These are phyloP conservation scores for Tylochromis polylepis DNA, from an alignment of 2,113 vertebrate genomes.

Conservation along the genomic window DNA sequence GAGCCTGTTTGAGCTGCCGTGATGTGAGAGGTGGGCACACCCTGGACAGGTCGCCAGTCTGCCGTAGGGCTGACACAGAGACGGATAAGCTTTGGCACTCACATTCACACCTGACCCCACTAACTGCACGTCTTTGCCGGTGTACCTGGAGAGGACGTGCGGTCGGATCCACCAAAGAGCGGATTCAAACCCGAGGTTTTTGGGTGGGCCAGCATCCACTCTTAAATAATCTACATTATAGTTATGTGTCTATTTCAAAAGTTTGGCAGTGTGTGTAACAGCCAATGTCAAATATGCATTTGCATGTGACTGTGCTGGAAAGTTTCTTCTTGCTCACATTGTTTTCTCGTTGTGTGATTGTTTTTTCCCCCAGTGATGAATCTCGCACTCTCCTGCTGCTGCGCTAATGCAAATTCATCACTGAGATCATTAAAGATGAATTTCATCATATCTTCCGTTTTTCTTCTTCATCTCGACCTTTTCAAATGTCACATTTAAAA, in stretches of 20 bases:
- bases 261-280: not conserved
- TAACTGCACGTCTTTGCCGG: not conserved
- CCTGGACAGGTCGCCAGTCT: not conserved
- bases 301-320: not conserved
- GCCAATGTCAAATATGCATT: not conserved
- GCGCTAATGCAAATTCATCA: not conserved
- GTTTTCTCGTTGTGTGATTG: not conserved
- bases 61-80: not conserved
- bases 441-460: not conserved
- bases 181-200: not conserved
- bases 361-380: not conserved
- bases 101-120: not conserved
- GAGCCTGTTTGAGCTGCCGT: not conserved
- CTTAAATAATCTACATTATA: accelerated
- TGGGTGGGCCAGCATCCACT: not conserved
- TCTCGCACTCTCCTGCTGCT: not conserved
- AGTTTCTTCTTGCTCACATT: not conserved
- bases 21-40: not conserved
- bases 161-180: no score
- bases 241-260: not conserved
- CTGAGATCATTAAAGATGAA: not conserved
- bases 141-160: not conserved
- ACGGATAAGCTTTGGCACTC: no score
- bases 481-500: not conserved
- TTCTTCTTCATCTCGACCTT: not conserved